Percentiles rank a stretch among this genome's conserved stretches.
Evolutionary conservation across 2,888 invertebrate species (phyloP).

Genomic region (Cotesia congregata): DNA sequence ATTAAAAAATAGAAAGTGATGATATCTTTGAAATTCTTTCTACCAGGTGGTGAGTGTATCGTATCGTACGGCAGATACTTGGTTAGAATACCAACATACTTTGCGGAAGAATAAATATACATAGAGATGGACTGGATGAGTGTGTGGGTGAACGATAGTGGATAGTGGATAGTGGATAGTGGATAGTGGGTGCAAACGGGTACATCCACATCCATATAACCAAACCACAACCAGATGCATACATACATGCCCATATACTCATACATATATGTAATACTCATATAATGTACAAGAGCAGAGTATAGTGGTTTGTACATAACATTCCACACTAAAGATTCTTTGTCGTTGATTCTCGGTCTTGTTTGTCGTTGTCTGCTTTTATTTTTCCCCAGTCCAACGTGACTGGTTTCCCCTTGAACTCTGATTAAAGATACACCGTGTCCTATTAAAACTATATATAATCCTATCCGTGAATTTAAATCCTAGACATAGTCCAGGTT

Average conservation of each 20-base stretch:
- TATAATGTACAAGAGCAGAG: neutral
- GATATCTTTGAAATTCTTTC: conserved; percentile 12
- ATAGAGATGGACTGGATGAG: neutral
- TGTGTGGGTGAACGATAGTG: neutral
- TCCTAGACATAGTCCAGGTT: neutral
- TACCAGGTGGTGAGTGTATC: conserved; percentile 22
- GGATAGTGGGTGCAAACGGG: conserved; percentile 6
- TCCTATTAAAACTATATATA: neutral
- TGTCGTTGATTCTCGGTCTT: conserved; percentile 16
- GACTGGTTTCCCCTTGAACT: conserved; percentile 19
- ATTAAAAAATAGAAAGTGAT: neutral
- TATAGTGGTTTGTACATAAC: conserved; percentile 10
- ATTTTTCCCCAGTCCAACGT: conserved; percentile 13
- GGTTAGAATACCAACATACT: conserved; percentile 16
- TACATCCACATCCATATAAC: neutral
- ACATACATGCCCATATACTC: neutral
- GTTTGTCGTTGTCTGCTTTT: conserved; percentile 8
- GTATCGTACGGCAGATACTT: conserved; percentile 1
- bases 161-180: neutral
- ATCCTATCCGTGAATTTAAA: neutral
- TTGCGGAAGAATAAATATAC: neutral
- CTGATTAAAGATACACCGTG: neutral
- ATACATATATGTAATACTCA: neutral
- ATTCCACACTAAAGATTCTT: conserved; percentile 21
- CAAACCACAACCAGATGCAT: no score